phyloP scores from a whole-genome alignment of 2,113 vertebrate genomes.

The Pituophis catenifer region DNA sequence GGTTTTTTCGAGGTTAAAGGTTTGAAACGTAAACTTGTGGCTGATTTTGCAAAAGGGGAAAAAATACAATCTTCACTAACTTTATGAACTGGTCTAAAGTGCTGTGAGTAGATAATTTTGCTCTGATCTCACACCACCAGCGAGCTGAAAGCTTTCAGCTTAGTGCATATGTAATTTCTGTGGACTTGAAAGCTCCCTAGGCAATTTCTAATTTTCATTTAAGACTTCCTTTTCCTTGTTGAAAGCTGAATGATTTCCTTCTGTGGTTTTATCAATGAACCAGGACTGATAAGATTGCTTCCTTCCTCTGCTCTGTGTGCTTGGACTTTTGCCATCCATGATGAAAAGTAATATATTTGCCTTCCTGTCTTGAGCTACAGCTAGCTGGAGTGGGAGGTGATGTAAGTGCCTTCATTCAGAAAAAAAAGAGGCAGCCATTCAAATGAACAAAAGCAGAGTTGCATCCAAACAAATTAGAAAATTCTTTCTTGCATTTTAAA shows the following conservation, averaged over 20 bases:
- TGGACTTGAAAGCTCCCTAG: conserved; percentile 60
- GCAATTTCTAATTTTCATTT: conserved; percentile 65
- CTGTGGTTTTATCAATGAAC: conserved; percentile 68
- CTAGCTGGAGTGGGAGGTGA: conserved; percentile 33
- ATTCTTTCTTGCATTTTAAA: background rate
- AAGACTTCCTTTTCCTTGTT: conserved; percentile 70
- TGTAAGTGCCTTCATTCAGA: conserved; percentile 34
- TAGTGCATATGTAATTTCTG: conserved; percentile 51
- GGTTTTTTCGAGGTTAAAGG: background rate
- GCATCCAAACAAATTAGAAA: background rate
- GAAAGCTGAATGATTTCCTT: conserved; percentile 73
- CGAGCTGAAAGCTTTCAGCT: conserved; percentile 48
- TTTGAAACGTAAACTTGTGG: conserved; percentile 1
- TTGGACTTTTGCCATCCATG: conserved; percentile 68
- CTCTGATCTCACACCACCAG: conserved; percentile 43
- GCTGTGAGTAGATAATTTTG: conserved; percentile 41
- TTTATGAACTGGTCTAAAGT: conserved; percentile 41
- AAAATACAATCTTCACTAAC: conserved; percentile 8
- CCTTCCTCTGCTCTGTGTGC: conserved; percentile 64
- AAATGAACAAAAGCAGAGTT: background rate
- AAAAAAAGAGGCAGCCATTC: background rate
- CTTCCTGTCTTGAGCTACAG: conserved; percentile 56
- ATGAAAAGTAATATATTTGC: conserved; percentile 62
- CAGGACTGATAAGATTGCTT: conserved; percentile 73
- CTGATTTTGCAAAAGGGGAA: conserved; percentile 10